Conservation (phyloP, 1,140 invertebrate genomes). For the Limonius californicus region DNA sequence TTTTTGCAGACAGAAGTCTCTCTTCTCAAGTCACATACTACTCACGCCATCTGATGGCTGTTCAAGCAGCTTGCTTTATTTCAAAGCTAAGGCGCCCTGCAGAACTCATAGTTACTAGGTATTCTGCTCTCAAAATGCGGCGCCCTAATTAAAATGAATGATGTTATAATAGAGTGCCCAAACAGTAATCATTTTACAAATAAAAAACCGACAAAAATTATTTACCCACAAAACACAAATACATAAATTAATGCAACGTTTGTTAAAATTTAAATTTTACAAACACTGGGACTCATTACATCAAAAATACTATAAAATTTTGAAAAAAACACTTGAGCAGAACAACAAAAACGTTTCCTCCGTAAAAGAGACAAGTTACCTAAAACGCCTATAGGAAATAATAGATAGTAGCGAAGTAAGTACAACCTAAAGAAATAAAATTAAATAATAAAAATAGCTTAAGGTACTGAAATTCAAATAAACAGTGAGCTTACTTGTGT, state of each 20-base stretch:
- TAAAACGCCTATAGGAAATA: background rate
- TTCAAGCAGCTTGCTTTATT: background rate
- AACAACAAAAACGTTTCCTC: no score
- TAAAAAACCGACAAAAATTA: no score
- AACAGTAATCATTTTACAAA: no score
- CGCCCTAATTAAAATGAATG: constrained; percentile 1
- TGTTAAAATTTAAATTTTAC: background rate
- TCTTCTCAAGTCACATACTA: no score
- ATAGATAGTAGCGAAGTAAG: background rate
- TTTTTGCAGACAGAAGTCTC: no score
- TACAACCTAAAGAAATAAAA: constrained; percentile 3
- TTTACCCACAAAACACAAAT: no score
- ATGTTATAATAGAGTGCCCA: no score
- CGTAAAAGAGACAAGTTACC: no score
- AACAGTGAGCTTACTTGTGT: constrained; percentile 93
- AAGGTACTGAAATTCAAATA: background rate
- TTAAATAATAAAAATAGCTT: background rate
- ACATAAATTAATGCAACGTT: no score
- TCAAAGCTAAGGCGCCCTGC: background rate
- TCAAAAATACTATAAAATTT: background rate
- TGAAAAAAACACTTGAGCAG: no score
- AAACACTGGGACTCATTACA: background rate
- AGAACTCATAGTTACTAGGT: background rate
- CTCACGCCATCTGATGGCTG: background rate
- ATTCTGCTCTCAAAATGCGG: background rate